Evolutionary conservation across 2,888 invertebrate genomes (phyloP).

Genomic region (Sussaba pulchella): DNA sequence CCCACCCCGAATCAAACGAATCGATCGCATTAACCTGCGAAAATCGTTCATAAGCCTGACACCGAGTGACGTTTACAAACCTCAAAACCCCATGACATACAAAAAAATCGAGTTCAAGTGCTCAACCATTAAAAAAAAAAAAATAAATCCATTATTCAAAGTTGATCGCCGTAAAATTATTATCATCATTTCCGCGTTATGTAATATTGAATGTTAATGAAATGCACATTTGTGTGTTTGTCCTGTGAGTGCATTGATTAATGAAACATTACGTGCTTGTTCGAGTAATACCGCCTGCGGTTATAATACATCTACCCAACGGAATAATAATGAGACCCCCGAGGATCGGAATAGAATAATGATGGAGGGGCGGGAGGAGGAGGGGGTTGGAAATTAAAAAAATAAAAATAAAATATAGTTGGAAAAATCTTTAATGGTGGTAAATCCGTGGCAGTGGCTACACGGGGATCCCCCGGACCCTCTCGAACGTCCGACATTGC

Average conservation of each 20-base stretch:
- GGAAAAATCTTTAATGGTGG: conserved; percentile 23
- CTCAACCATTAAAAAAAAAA: too few relatives aligned
- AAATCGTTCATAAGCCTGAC: too few relatives aligned
- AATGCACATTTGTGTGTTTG: conserved; percentile 19
- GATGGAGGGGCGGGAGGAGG: too few relatives aligned
- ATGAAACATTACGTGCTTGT: conserved; percentile 28
- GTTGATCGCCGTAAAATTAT: too few relatives aligned
- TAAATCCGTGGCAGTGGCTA: conserved; percentile 23
- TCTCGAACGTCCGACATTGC: conserved; percentile 16
- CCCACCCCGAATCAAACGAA: too few relatives aligned
- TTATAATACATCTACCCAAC: conserved; percentile 50
- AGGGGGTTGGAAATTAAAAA: too few relatives aligned
- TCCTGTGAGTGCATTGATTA: conserved; percentile 17
- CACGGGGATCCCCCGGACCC: conserved; percentile 3
- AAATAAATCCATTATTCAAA: too few relatives aligned
- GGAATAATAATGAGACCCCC: conserved; percentile 71
- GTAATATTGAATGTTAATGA: conserved; percentile 39
- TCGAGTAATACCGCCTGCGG: conserved; percentile 11
- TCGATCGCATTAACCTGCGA: too few relatives aligned
- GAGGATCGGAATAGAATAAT: conserved; percentile 42
- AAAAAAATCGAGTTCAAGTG: too few relatives aligned
- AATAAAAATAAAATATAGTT: conserved; percentile 1
- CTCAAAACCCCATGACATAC: too few relatives aligned
- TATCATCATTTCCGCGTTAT: background rate
- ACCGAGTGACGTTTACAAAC: too few relatives aligned